Percentiles rank a stretch among this genome's conserved stretches.
Evolutionary conservation across 2,113 vertebrate genomes (phyloP).

Genomic region (Sapayoa aenigma): DNA sequence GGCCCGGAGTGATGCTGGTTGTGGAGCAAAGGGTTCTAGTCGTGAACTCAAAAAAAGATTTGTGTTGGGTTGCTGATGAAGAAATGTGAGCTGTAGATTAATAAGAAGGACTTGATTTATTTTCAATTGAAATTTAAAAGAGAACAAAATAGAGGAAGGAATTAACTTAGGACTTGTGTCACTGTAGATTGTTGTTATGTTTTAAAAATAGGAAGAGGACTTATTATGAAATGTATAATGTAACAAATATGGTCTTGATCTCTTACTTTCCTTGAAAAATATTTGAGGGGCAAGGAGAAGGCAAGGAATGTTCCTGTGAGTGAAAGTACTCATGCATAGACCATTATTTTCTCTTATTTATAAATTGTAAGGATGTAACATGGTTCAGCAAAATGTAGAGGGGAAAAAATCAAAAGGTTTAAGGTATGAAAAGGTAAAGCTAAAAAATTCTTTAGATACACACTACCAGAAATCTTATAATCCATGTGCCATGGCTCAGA

Average conservation of each 20-base stretch:
- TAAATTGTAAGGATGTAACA: background rate
- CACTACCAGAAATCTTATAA: background rate
- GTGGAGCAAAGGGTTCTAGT: background rate
- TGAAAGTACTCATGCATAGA: background rate
- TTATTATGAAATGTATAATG: background rate
- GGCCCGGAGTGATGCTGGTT: background rate
- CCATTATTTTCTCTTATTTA: background rate
- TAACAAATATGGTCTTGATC: background rate
- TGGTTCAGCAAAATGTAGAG: background rate
- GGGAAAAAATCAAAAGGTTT: background rate
- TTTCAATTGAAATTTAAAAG: constrained; percentile 19
- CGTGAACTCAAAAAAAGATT: background rate
- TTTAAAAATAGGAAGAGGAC: background rate
- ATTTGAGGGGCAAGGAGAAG: background rate
- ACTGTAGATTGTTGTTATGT: background rate
- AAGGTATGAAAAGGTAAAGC: background rate
- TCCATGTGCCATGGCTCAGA: background rate
- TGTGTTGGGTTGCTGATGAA: background rate
- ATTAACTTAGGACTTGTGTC: constrained; percentile 44
- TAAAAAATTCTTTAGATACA: background rate
- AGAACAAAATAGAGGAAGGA: constrained; percentile 10
- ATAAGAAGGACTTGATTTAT: background rate
- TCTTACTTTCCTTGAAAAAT: background rate
- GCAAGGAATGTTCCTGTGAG: background rate
- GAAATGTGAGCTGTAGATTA: background rate